Percentiles rank a stretch among this genome's conserved stretches.
Conservation (phyloP, 2,113 vertebrate species). For the Eubucco bourcierii region DNA sequence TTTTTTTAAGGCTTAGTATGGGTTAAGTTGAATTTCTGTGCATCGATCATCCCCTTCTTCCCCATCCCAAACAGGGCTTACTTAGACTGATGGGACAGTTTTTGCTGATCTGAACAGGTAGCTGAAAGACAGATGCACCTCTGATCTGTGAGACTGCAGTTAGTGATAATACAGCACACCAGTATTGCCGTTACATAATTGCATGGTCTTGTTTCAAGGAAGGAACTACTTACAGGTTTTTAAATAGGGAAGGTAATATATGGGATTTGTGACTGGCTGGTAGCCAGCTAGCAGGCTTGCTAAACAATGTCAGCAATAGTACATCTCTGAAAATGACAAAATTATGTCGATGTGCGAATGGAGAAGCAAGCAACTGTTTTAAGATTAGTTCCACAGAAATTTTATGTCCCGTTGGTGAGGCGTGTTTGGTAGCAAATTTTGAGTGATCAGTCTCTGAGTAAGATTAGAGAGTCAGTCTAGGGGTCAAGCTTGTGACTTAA, state of each 20-base stretch:
- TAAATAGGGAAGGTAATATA: not conserved
- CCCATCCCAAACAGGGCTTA: fast-evolving
- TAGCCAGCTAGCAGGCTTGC: not conserved
- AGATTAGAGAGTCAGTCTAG: not conserved
- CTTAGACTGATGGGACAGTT: not conserved
- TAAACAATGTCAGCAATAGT: not conserved
- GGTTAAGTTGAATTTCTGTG: not conserved
- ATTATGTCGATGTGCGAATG: not conserved
- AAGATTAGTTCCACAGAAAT: not conserved
- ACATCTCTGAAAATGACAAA: not conserved
- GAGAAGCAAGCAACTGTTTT: not conserved
- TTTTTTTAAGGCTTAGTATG: not conserved
- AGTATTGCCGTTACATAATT: not conserved
- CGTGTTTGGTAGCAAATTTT: not conserved
- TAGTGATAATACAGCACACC: not conserved
- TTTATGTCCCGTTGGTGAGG: not conserved
- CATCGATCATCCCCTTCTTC: fast-evolving
- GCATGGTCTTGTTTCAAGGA: not conserved
- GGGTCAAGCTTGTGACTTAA: not conserved
- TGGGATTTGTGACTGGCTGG: not conserved
- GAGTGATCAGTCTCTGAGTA: not conserved
- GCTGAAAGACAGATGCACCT: not conserved
- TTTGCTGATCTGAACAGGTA: not conserved
- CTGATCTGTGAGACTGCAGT: not conserved
- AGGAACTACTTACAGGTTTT: not conserved